Base-by-base conservation (phyloP, 2,888 invertebrate species). In the Altica lythri region DNA sequence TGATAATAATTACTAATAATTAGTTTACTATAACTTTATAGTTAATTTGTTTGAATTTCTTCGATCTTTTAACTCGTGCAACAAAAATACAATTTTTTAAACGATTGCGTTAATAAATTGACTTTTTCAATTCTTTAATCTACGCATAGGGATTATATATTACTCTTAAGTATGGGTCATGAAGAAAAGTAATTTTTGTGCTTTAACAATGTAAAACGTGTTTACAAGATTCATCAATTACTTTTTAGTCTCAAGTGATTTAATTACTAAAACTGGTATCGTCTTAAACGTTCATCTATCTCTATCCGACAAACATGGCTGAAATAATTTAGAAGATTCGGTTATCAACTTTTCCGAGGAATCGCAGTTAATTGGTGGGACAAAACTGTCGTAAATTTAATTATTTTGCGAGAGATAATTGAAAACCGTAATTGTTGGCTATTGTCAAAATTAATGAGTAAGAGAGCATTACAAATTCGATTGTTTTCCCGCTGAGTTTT, bases 351-450 rank as follows among this genome's bases (percentile, higher is more conserved):
- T 55, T 45, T 32, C 45, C 10, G 35, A 32, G 30, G 19, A 45
- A 55, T 45, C 34, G 38, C 38, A 29, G 27, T 38, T 53, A 48
- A 37, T 43, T 48, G 48, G 27, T 37, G 48, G 37, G 53, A 53
- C 34, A 27, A 44, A 32, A 45, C 25, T 16, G 35, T 46, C 35
- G 35, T 46, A 40, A 48, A 60, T 64, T 59, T 53, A 62, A 61
- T 62, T 61, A 63, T 56, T 57, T 51, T 47, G 53, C 54, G 25
- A 55, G 60, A 57, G 58, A 55, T 61, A 61, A 60, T 59, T 61
- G 57, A 60, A 63, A 60, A 60, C 55, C 58, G 53, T 60, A 61
- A 61, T 61, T 61, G 57, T 53, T 46, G 59, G 53, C 53, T 52
- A 55, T 56, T 59, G 58, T 63, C 55, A 57, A 63, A 61, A 61